Evolutionary conservation across 2,888 invertebrate species (phyloP).

Genomic region (Tenodera sinensis): DNA sequence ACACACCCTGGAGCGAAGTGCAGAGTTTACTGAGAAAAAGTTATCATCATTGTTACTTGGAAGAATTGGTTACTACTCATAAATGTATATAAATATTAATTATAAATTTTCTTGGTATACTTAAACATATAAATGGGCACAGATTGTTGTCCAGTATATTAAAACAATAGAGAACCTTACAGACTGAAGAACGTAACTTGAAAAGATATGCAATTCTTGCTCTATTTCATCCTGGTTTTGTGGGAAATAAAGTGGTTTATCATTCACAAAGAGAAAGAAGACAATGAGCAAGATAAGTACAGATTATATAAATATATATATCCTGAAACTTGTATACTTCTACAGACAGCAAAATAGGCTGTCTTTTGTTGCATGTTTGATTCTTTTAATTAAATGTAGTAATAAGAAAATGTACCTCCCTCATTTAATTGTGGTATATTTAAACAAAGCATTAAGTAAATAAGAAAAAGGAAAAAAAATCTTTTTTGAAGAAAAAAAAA

Average conservation of each 20-base stretch:
- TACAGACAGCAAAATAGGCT: slow-evolving; percentile 25
- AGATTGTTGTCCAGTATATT: slow-evolving; percentile 19
- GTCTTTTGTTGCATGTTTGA: slow-evolving; percentile 34
- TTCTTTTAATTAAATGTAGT: slow-evolving; percentile 30
- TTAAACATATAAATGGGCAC: slow-evolving; percentile 23
- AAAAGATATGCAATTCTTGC: neutral
- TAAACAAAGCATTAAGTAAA: neutral
- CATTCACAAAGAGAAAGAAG: neutral
- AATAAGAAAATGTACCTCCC: slow-evolving; percentile 20
- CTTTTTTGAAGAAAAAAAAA: slow-evolving; percentile 22
- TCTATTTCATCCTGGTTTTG: neutral
- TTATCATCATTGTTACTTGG: slow-evolving; percentile 26
- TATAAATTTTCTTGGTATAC: slow-evolving; percentile 28
- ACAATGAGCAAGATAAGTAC: neutral
- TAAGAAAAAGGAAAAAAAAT: neutral
- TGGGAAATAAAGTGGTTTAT: neutral
- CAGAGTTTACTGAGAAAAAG: slow-evolving; percentile 6
- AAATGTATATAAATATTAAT: slow-evolving; percentile 25
- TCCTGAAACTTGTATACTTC: slow-evolving; percentile 27
- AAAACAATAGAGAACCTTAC: slow-evolving; percentile 28
- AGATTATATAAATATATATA: slow-evolving; percentile 25
- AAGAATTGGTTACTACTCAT: slow-evolving; percentile 21
- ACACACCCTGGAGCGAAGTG: neutral
- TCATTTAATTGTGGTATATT: slow-evolving; percentile 28
- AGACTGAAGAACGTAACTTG: slow-evolving; percentile 18